Base-by-base conservation (phyloP, 2,113 vertebrate genomes). In the Turnix velox region DNA sequence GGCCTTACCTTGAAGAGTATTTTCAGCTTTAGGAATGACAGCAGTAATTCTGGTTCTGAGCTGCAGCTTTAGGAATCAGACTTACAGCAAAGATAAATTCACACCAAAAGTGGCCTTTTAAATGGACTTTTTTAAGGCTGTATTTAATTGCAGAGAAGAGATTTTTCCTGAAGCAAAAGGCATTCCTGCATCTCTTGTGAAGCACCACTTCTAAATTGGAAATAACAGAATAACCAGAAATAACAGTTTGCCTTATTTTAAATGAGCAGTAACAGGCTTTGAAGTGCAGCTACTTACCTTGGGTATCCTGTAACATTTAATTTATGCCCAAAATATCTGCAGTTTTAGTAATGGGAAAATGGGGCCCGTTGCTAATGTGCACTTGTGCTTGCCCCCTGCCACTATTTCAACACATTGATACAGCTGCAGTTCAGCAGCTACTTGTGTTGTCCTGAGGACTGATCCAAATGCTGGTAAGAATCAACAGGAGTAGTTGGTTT, bases 361-460 rank as follows among this genome's bases (percentile, higher is more conserved):
- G 0, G 0, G 18, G 22, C 22, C 22, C 31, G 2, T 30, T 27
- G 37, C 2, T 55, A 63, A 30, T 1, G 18, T 12, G 10, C 8
- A 4, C 5, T 39, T 24, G 48, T 1, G 1, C 30, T 75, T 72
- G 69, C 58, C 15, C 6, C 23, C 40, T 28, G n/a, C 58, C 7
- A 2, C 30, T 46, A 1, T 42, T 81, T 54, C n/a, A 59, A 20
- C 18, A 12, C 24, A 6, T 8, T 14, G 24, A 8, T 30, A 28
- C 2, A 48, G 40, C 33, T 68, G 51, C 61, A 81, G 18, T 46
- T 66, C 16, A 55, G 40, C 24, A 48, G 1, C 25, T 25, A 16
- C 25, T 87, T 3, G 0, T 30, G 4, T 59, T 66, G 28, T 6
- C 17, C 1, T 18, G 54, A 39, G 16, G 52, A 54, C 46, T 11